These are phyloP conservation scores for Xenus cinereus DNA, from an alignment of 2,113 vertebrate species.

Conservation along the genomic window DNA sequence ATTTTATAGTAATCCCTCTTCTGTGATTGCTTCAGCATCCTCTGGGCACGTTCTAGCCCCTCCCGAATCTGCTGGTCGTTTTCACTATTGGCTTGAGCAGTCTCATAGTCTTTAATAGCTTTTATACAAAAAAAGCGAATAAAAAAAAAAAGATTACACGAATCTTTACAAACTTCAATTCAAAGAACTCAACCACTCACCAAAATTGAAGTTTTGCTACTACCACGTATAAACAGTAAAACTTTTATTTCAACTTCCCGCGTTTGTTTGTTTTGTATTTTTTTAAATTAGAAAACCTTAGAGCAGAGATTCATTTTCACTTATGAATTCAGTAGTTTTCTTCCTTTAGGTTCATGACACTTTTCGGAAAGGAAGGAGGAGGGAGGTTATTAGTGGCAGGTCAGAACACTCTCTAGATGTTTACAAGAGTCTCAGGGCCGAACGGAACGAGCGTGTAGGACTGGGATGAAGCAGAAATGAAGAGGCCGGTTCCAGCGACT, in stretches of 20 bases:
- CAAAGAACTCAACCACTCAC: neutral
- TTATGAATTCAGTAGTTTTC: neutral
- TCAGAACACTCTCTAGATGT: neutral
- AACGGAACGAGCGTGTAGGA: neutral
- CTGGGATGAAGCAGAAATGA: neutral
- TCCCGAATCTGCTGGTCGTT: slow-evolving; percentile 92
- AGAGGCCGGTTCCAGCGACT: neutral
- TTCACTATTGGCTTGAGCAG: slow-evolving; percentile 87
- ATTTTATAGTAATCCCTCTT: slow-evolving; percentile 99
- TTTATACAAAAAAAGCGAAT: neutral
- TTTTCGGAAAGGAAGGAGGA: neutral
- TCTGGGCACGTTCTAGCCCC: slow-evolving; percentile 91
- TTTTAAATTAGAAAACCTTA: neutral
- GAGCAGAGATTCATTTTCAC: neutral
- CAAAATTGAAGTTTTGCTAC: neutral
- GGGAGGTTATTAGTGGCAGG: neutral
- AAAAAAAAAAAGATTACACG: neutral
- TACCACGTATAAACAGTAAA: neutral
- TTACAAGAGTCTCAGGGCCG: neutral
- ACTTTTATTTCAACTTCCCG: neutral
- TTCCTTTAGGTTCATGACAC: neutral
- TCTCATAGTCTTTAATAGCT: slow-evolving; percentile 95
- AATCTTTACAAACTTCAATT: neutral
- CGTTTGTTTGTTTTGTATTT: neutral
- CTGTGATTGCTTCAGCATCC: slow-evolving; percentile 92